Evolutionary conservation across 30 jellyfish, hydroid and myxozoan genomes (phyloP).

Genomic region (Cassiopea xamachana): DNA sequence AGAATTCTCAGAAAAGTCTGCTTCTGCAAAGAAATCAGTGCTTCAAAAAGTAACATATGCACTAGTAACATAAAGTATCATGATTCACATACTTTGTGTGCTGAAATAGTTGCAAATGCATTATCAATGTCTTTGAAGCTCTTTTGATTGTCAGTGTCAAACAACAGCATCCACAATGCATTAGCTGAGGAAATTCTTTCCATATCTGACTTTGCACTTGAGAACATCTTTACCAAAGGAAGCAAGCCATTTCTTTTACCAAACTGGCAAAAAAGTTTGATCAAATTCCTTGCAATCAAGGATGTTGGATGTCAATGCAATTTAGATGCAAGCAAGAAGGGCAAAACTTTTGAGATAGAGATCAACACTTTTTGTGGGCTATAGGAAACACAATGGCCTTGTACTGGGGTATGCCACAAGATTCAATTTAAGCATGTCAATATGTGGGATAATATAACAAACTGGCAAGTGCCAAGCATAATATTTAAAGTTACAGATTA

Average conservation of each 20-base stretch:
- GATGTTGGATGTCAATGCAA: not conserved
- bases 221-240: constrained; percentile 39
- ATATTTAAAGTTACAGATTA: too few relatives aligned
- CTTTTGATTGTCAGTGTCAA: constrained; percentile 63
- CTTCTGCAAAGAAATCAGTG: too few relatives aligned
- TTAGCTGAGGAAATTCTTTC: constrained; percentile 53
- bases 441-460: too few relatives aligned
- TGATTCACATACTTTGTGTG: constrained; percentile 14
- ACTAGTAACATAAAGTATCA: too few relatives aligned
- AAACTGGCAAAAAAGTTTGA: constrained; percentile 38
- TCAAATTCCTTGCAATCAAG: not conserved
- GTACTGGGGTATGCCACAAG: too few relatives aligned
- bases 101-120: constrained; percentile 13
- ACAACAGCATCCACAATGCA: constrained; percentile 78
- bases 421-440: too few relatives aligned
- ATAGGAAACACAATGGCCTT: too few relatives aligned
- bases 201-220: constrained; percentile 42
- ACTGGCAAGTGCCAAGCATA: too few relatives aligned
- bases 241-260: constrained; percentile 71
- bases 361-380: too few relatives aligned
- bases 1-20: too few relatives aligned
- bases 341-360: not conserved
- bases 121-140: constrained; percentile 36
- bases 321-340: not conserved
- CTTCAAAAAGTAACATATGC: too few relatives aligned